A percentile compares a stretch with the other conserved stretches of the same genome.
These are phyloP conservation scores for Saxidomus purpurata DNA, from an alignment of 1,140 invertebrate genomes.

Conservation along the genomic window DNA sequence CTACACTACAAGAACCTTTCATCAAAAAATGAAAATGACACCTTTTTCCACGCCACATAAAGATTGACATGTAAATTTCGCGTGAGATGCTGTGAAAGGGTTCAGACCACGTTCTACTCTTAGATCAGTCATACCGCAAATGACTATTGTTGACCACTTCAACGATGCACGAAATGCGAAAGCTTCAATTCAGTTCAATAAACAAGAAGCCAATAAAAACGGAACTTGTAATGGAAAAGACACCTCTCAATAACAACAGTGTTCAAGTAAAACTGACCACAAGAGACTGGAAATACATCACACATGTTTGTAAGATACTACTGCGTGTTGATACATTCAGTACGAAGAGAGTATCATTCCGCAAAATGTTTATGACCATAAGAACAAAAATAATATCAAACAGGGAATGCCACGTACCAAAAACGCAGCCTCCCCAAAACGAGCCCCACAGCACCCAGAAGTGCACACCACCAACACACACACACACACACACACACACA, in stretches of 20 bases:
- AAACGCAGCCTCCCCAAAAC: too few species aligned
- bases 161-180: not conserved
- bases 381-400: too few species aligned
- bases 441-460: too few species aligned
- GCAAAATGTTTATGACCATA: constrained; percentile 46
- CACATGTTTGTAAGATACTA: constrained; percentile 2
- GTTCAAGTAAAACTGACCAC: not conserved
- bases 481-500: too few species aligned
- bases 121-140: constrained; percentile 20
- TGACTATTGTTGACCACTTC: constrained; percentile 19
- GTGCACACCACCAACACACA: too few species aligned
- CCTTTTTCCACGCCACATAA: constrained; percentile 28
- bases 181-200: too few species aligned
- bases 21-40: not conserved
- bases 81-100: constrained; percentile 34
- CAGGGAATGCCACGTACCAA: too few species aligned
- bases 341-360: not conserved
- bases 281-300: not conserved
- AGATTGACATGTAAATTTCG: constrained; percentile 28
- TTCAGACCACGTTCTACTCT: constrained; percentile 30
- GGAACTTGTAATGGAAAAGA: not conserved
- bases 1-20: not conserved
- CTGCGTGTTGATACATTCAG: not conserved
- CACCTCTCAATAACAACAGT: not conserved
- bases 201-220: too few species aligned